phyloP scores from a whole-genome alignment of 2,797 vertebrate genomes.

The Eremophila alpestris region DNA sequence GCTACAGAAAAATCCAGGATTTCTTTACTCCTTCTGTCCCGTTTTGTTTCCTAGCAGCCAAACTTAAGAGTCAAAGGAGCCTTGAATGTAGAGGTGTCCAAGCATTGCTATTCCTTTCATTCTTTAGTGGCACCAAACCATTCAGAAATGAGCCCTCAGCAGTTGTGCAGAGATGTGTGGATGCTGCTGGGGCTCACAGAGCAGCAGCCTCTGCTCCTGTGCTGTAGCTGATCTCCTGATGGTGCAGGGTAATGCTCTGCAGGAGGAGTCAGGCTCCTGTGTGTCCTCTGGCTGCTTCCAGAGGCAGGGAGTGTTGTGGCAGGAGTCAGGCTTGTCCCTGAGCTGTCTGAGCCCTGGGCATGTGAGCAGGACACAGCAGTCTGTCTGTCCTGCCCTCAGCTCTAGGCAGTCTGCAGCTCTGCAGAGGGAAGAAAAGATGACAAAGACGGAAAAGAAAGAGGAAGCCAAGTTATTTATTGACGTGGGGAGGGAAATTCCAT shows the following conservation, averaged over 20 bases:
- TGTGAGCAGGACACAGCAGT: not conserved
- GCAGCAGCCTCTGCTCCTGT: not conserved
- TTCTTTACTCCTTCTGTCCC: not conserved
- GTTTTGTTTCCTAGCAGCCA: not conserved
- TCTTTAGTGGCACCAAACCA: not conserved
- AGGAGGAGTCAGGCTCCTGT: not conserved
- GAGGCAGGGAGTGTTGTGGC: not conserved
- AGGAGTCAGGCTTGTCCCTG: not conserved
- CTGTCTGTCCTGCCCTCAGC: not conserved
- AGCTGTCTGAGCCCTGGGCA: not conserved
- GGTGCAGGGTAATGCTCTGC: not conserved
- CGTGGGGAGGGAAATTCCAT: slow-evolving; percentile 4
- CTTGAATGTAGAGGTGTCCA: not conserved
- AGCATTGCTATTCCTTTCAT: not conserved
- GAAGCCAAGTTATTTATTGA: slow-evolving; percentile 33
- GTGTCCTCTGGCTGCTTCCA: not conserved
- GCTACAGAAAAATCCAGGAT: not conserved
- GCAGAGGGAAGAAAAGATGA: not conserved
- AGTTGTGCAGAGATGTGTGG: not conserved
- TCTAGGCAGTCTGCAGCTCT: not conserved
- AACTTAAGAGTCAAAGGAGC: not conserved
- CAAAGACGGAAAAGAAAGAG: not conserved
- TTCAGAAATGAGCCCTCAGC: not conserved
- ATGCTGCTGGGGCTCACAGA: not conserved
- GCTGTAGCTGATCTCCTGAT: not conserved